Evolutionary conservation across 2,113 vertebrate genomes (phyloP), one percentile per base, ranked within the genome.

Genomic region (Irena cyanogastra): DNA sequence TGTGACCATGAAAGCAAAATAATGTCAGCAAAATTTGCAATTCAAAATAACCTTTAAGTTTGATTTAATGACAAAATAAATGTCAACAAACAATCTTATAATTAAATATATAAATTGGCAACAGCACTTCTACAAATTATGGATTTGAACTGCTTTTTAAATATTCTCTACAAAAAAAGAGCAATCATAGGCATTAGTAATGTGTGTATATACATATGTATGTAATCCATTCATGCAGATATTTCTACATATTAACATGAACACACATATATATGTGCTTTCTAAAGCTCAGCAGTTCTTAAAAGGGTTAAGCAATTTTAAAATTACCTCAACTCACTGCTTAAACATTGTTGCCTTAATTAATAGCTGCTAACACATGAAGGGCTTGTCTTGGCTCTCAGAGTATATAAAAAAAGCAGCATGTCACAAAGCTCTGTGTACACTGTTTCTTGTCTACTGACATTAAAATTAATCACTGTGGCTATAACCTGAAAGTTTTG

Each of bases 281-380:
- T 93, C 80, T 90, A 79, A 82, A 94, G 78, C 86, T 83, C 17
- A 0, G 59, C 68, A 41, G 89, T 39, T 78, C 76, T 89, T 59
- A 88, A 97, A 93, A 85, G 94, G 83, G 88, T 96, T 71, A 97
- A 97, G 59, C 63, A 1, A 74, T 97, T 95, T 96, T 72, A 94
- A 96, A 97, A 96, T 94, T 96, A 91, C 75, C 75, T 97, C 93
- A 96, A 89, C 80, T 87, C 65, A 75, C 83, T 85, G 88, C 93
- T 96, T 94, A 93, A 94, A 97, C 83, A 77, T 72, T 92, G 83
- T 77, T 95, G 95, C 92, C 94, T 97, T 97, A 97, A 97, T 97
- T 96, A 96, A 89, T 96, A 94, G 95, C 96, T 96, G 96, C 95
- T 96, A 92, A 83, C 45, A 41, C 89, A 87, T 59, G 95, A 72